phyloP scores from a whole-genome alignment of 1,140 invertebrate genomes.

The Drosophila parvula region DNA sequence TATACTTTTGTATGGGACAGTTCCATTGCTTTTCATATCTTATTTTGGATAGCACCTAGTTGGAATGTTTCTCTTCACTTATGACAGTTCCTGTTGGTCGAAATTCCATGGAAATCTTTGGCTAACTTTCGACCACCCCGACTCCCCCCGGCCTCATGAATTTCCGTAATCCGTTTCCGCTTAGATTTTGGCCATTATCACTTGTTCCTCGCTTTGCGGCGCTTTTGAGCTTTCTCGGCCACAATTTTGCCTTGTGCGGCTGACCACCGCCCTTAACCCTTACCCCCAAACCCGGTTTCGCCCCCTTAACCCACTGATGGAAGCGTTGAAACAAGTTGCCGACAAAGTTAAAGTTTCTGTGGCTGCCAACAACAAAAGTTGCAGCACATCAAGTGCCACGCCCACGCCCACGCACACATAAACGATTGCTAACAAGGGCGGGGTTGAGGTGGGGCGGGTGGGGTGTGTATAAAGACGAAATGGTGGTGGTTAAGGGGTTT shows the following conservation, averaged over 20 bases:
- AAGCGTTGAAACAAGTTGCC: conserved; percentile 64
- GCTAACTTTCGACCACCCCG: background rate
- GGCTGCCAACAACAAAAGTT: conserved; percentile 59
- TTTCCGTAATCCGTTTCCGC: conserved; percentile 16
- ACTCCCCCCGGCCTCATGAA: background rate
- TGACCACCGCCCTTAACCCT: conserved; percentile 26
- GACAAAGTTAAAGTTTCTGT: conserved; percentile 70
- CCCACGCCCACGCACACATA: conserved; percentile 37
- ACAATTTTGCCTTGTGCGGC: conserved; percentile 72
- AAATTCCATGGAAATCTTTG: background rate
- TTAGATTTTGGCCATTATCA: conserved; percentile 52
- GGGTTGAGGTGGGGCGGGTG: background rate
- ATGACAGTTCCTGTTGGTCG: background rate
- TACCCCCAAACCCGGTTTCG: background rate
- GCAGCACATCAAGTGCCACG: conserved; percentile 55
- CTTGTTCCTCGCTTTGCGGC: conserved; percentile 57
- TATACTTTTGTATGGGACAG: too few relatives aligned
- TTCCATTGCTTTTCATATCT: background rate
- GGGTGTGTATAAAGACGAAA: too few relatives aligned
- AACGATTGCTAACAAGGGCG: conserved; percentile 56
- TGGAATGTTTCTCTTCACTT: background rate
- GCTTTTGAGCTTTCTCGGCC: conserved; percentile 55
- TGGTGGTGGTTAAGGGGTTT: background rate
- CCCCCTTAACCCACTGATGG: conserved; percentile 1
- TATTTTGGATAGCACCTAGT: background rate